phyloP scores from a whole-genome alignment of 2,888 invertebrate species.

The Orgyia antiqua region DNA sequence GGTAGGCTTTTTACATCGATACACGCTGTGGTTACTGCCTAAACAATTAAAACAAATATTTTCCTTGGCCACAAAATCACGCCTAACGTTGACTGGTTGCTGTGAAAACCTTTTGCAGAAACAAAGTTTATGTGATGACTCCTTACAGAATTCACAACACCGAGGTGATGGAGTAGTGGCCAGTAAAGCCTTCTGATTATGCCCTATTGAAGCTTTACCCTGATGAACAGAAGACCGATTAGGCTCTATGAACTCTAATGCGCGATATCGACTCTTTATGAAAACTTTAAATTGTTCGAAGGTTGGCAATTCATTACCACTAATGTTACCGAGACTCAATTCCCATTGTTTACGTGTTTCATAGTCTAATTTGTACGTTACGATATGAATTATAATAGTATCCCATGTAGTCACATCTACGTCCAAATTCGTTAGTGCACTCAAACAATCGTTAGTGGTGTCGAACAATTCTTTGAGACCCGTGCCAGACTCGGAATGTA shows the following conservation, averaged over 20 bases:
- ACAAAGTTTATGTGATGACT: slow-evolving; percentile 14
- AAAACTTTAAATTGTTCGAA: slow-evolving; percentile 6
- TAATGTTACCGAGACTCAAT: neutral
- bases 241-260: neutral
- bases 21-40: neutral
- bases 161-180: slow-evolving; percentile 1
- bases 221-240: neutral
- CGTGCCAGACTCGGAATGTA: neutral
- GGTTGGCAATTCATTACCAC: slow-evolving; percentile 16
- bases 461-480: neutral
- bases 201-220: neutral
- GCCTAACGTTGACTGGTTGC: neutral
- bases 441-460: neutral
- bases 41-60: slow-evolving; percentile 1
- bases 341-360: neutral
- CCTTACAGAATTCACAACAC: slow-evolving; percentile 18
- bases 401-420: slow-evolving; percentile 1
- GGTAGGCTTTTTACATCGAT: neutral
- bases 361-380: neutral
- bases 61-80: neutral
- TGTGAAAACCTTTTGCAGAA: neutral
- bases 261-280: slow-evolving; percentile 1
- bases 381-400: neutral
- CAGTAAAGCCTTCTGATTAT: slow-evolving; percentile 1
- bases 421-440: neutral